Evolutionary conservation across 2,113 vertebrate species (phyloP).

Genomic region (Axis porcinus): DNA sequence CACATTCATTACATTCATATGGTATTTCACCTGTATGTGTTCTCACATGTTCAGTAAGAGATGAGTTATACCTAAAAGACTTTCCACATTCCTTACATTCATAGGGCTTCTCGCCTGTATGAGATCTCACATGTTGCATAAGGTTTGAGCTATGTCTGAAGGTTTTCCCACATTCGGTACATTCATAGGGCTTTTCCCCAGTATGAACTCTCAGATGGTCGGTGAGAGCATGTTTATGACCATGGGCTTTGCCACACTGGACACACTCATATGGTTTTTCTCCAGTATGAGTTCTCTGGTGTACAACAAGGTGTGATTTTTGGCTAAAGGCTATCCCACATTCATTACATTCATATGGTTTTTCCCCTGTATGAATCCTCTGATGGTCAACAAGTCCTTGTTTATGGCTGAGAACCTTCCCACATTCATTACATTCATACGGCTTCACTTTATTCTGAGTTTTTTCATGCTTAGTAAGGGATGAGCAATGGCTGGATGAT

Average conservation of each 20-base stretch:
- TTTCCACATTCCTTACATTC: constrained; percentile 77
- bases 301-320: constrained; percentile 71
- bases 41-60: constrained; percentile 74
- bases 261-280: constrained; percentile 71
- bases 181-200: constrained; percentile 71
- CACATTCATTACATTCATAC: constrained; percentile 64
- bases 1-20: constrained; percentile 73
- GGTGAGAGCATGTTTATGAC: constrained; percentile 73
- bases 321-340: constrained; percentile 77
- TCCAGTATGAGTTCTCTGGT: constrained; percentile 74
- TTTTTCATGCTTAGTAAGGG: constrained; percentile 33
- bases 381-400: constrained; percentile 70
- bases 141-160: constrained; percentile 72
- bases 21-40: constrained; percentile 75
- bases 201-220: constrained; percentile 72
- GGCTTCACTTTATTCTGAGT: constrained; percentile 45
- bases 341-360: constrained; percentile 73
- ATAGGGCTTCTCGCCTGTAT: constrained; percentile 73
- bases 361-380: constrained; percentile 72
- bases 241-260: constrained; percentile 70
- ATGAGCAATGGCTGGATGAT: constrained; percentile 23
- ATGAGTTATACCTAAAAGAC: constrained; percentile 73
- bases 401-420: constrained; percentile 73
- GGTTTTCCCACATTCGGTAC: constrained; percentile 69
- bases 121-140: constrained; percentile 67